phyloP scores from a whole-genome alignment of 1,140 invertebrate genomes.

The Scaptomyza pallida region DNA sequence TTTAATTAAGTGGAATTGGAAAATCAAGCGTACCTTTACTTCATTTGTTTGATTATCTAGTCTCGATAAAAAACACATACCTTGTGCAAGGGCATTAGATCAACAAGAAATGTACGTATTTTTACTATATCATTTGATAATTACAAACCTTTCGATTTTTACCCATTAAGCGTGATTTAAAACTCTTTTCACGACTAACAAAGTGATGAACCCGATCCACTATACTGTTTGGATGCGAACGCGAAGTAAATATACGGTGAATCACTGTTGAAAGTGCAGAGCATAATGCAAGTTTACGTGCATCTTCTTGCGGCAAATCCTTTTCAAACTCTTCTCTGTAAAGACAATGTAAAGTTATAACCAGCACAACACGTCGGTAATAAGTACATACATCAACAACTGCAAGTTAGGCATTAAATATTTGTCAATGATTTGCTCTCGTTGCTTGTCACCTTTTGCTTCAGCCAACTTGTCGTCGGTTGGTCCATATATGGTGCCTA shows the following conservation, averaged over 20 bases:
- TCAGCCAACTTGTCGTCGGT: slow-evolving; percentile 92
- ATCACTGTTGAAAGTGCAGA: slow-evolving; percentile 92
- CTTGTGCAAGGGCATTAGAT: neutral
- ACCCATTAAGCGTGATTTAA: slow-evolving; percentile 89
- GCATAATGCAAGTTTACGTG: slow-evolving; percentile 88
- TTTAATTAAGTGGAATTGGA: too few species aligned
- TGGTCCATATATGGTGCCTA: slow-evolving; percentile 95
- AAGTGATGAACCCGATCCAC: slow-evolving; percentile 87
- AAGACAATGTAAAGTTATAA: slow-evolving; percentile 34
- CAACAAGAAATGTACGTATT: neutral
- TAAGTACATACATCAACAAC: slow-evolving; percentile 87
- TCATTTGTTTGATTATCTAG: too few species aligned
- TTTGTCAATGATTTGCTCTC: slow-evolving; percentile 91
- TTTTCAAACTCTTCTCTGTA: slow-evolving; percentile 89
- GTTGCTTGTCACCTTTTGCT: slow-evolving; percentile 91
- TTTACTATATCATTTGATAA: neutral
- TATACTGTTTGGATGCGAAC: slow-evolving; percentile 75
- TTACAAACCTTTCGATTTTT: slow-evolving; percentile 87
- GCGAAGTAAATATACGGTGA: slow-evolving; percentile 81
- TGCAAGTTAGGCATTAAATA: slow-evolving; percentile 90
- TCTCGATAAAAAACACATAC: too few species aligned
- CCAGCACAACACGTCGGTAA: neutral
- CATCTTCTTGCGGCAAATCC: slow-evolving; percentile 86
- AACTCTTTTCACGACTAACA: slow-evolving; percentile 93
- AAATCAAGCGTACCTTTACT: too few species aligned